phyloP scores from a whole-genome alignment of 2,113 vertebrate genomes.

The Cathartes aura region DNA sequence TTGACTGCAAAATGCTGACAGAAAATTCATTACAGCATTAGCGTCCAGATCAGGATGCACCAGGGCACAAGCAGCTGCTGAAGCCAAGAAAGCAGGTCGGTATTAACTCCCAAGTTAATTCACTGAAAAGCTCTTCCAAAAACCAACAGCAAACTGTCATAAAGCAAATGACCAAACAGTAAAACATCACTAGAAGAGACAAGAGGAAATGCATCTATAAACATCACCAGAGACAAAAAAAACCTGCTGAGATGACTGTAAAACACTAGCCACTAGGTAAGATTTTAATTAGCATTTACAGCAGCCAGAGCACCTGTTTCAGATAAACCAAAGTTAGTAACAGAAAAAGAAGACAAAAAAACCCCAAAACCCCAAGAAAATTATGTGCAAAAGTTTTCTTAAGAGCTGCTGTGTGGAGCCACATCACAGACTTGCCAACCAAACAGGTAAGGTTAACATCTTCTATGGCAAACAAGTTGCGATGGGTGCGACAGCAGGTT shows the following conservation, averaged over 20 bases:
- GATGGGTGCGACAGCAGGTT: not conserved
- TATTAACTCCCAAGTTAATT: not conserved
- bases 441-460: not conserved
- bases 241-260: not conserved
- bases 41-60: not conserved
- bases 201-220: not conserved
- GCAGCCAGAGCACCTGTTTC: not conserved
- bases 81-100: not conserved
- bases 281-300: not conserved
- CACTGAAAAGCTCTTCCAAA: conserved; percentile 11
- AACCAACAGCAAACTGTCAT: not conserved
- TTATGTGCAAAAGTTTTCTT: not conserved
- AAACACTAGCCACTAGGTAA: not conserved
- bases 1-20: not conserved
- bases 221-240: not conserved
- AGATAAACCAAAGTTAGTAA: not conserved
- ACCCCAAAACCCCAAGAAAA: not conserved
- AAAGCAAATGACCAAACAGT: not conserved
- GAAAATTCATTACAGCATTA: not conserved
- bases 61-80: not conserved
- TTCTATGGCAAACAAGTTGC: not conserved
- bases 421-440: not conserved
- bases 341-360: not conserved
- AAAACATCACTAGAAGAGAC: not conserved
- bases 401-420: not conserved